These are phyloP conservation scores for Coregonus sp. DNA, from an alignment of 2,797 vertebrate genomes.

Conservation along the genomic window DNA sequence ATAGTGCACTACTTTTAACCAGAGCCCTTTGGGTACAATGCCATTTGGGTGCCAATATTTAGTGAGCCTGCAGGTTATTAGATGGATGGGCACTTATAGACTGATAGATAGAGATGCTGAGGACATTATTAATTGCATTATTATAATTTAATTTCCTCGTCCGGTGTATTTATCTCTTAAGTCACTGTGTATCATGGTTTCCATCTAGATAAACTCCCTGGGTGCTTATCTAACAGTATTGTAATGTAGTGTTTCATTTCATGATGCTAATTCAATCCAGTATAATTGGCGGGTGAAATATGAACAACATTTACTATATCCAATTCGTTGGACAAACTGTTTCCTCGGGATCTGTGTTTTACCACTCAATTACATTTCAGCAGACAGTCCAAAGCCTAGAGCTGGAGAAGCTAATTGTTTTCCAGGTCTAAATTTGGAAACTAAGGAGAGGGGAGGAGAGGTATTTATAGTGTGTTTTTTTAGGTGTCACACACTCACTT, in stretches of 20 bases:
- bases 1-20: neutral
- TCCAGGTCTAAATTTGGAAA: neutral
- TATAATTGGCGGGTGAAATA: constrained; percentile 71
- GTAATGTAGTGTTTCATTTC: constrained; percentile 21
- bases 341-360: constrained; percentile 66
- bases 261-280: constrained; percentile 65
- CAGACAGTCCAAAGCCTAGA: constrained; percentile 29
- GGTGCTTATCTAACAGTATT: constrained; percentile 34
- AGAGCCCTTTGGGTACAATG: neutral
- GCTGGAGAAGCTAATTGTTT: constrained; percentile 25
- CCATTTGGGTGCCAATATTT: constrained; percentile 38
- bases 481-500: neutral
- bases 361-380: constrained; percentile 24
- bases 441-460: neutral
- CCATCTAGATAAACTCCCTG: constrained; percentile 38
- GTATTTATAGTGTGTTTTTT: neutral
- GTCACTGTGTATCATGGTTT: constrained; percentile 36
- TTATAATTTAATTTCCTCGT: constrained; percentile 70
- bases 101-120: constrained; percentile 50
- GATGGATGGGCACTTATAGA: constrained; percentile 74
- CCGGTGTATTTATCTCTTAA: constrained; percentile 55
- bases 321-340: constrained; percentile 76
- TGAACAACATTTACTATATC: constrained; percentile 63
- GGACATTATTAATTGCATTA: constrained; percentile 71
- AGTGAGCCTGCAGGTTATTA: constrained; percentile 69